Conservation (phyloP, 2,888 invertebrate species). For the Oxystoma pomonae region DNA sequence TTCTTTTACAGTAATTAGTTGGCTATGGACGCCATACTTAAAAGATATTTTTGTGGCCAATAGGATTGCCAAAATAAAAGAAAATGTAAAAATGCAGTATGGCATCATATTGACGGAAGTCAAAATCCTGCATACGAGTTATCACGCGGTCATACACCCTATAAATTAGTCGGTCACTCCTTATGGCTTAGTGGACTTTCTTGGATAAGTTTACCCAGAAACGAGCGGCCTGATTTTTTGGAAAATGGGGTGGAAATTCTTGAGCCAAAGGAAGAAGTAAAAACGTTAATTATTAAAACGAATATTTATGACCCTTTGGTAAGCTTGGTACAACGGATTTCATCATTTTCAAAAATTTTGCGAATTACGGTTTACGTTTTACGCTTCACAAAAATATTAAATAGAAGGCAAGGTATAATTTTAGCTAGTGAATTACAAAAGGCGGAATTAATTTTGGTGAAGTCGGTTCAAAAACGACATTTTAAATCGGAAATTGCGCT, state of each 20-base stretch:
- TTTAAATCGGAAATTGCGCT: not conserved
- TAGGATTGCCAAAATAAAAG: not conserved
- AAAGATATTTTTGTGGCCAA: constrained; percentile 7
- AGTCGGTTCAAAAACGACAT: not conserved
- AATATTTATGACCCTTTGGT: not conserved
- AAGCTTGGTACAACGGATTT: constrained; percentile 2
- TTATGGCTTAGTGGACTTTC: not conserved
- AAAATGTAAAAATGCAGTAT: constrained; percentile 1
- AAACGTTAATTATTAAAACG: not conserved
- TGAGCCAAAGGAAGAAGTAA: not conserved
- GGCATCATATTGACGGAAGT: constrained; percentile 1
- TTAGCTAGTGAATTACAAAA: not conserved
- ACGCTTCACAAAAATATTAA: not conserved
- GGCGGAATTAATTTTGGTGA: not conserved
- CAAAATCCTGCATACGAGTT: not conserved
- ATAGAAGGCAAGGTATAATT: not conserved
- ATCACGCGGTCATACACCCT: not conserved
- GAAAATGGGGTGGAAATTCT: not conserved
- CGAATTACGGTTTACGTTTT: not conserved
- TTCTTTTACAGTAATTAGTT: constrained; percentile 1
- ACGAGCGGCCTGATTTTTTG: not conserved
- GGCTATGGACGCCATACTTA: not conserved
- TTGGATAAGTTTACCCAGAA: not conserved
- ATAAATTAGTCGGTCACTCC: not conserved
- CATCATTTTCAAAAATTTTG: not conserved